These are phyloP conservation scores for Oryzias woworae DNA, from an alignment of 2,113 vertebrate genomes.

Conservation along the genomic window DNA sequence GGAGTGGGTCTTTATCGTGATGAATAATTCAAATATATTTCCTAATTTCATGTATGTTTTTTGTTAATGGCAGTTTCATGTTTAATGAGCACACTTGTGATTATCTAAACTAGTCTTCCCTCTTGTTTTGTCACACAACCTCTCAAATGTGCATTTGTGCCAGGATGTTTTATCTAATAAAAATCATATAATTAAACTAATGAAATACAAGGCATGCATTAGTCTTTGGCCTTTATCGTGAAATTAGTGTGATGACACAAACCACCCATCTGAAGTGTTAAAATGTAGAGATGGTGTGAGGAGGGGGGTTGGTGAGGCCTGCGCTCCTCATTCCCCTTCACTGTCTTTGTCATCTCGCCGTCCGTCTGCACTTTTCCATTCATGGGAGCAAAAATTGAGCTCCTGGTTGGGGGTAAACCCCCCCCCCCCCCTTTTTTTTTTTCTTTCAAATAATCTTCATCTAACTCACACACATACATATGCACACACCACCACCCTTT, in stretches of 20 bases:
- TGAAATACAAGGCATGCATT: background rate
- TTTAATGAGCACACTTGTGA: too few species aligned
- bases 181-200: too few species aligned
- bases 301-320: constrained; percentile 23
- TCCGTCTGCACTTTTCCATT: constrained; percentile 54
- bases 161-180: too few species aligned
- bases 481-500: constrained; percentile 8
- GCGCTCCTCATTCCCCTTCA: constrained; percentile 15
- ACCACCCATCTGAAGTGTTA: constrained; percentile 40
- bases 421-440: background rate
- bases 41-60: too few species aligned
- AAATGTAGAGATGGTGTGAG: constrained; percentile 27
- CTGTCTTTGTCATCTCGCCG: constrained; percentile 51
- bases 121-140: too few species aligned
- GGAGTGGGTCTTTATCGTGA: too few species aligned
- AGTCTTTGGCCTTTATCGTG: constrained; percentile 11
- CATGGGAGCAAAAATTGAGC: constrained; percentile 46
- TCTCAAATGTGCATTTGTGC: too few species aligned
- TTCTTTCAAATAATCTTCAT: constrained; percentile 27
- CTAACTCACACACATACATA: constrained; percentile 15
- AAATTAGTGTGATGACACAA: constrained; percentile 5
- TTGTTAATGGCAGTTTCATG: too few species aligned
- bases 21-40: too few species aligned
- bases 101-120: too few species aligned
- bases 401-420: constrained; percentile 37